Evolutionary conservation across 2,113 vertebrate species (phyloP), one percentile per base, ranked within the genome.

Genomic region (Halichoeres trimaculatus): DNA sequence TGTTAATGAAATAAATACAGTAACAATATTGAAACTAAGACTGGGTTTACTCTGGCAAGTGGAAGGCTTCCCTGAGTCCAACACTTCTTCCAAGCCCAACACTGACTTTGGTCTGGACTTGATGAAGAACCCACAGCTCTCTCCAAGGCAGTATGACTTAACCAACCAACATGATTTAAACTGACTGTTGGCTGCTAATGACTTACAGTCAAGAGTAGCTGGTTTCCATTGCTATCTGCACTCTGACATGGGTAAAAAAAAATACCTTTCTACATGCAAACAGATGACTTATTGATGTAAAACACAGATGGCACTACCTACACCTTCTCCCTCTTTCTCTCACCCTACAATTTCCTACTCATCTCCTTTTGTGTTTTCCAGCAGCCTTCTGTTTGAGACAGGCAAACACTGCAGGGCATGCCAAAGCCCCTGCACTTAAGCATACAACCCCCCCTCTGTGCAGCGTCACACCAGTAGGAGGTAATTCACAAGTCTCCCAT

Each of bases 251-350:
- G 51, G 67, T 81, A 64, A 72, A 55, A 77, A 30, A 62, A 62
- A 77, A n/a, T n/a, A 14, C 69, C 20, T 59, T 78, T 57, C 53
- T 41, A 47, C 7, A 3, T 51, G 64, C 70, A 75, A 86, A 84
- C 55, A 58, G 47, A 84, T 35, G 56, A 83, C 60, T 79, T 83
- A 62, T 87, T 86, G 22, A 74, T 76, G 70, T 56, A 56, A 84
- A 30, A 86, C 64, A 83, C 78, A 81, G 60, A 82, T 89, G 83
- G 68, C 54, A 80, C 81, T 48, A 75, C 41, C 64, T 72, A 71
- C 63, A 74, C 70, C 63, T 63, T 74, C 63, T 9, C 65, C 66
- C 78, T 78, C 54, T 16, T 40, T 10, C 53, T 57, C 55, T 62
- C 63, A 41, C 48, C 60, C 20, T 72, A 30, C 30, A 6, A 30